phyloP scores from a whole-genome alignment of 2,113 vertebrate genomes.

The Dicentrarchus labrax region DNA sequence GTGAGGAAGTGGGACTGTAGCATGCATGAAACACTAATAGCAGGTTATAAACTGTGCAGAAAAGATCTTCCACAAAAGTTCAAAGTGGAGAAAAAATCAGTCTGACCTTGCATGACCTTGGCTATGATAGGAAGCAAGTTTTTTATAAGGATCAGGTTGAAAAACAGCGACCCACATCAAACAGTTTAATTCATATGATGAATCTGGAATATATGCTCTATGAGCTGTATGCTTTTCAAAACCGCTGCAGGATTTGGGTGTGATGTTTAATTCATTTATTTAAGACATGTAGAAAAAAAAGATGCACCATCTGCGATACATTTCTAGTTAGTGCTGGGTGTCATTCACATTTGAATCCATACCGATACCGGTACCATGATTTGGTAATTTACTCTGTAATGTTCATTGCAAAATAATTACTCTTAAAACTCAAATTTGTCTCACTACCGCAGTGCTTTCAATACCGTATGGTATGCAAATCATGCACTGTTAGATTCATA shows the following conservation, averaged over 20 bases:
- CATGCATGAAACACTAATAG: background rate
- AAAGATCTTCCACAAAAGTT: background rate
- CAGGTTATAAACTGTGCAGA: background rate
- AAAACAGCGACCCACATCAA: conserved; percentile 36
- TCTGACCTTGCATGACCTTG: conserved; percentile 12
- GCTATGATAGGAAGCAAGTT: background rate
- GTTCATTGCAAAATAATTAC: too few relatives aligned
- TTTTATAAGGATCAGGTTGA: background rate
- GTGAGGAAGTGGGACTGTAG: background rate
- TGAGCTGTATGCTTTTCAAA: background rate
- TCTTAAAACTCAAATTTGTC: too few relatives aligned
- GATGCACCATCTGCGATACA: background rate
- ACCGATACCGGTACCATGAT: too few relatives aligned
- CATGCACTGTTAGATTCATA: too few relatives aligned
- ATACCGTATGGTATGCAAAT: too few relatives aligned
- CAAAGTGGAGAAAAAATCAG: background rate
- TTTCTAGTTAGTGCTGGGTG: background rate
- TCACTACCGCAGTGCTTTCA: too few relatives aligned
- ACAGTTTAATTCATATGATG: conserved; percentile 44
- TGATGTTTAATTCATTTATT: conserved; percentile 35
- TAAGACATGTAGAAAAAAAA: background rate
- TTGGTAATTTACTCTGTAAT: too few relatives aligned
- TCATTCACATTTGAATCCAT: too few relatives aligned
- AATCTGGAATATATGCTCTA: conserved; percentile 11
- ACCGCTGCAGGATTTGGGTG: conserved; percentile 1